Conservation (phyloP, 2,888 invertebrate species). For the Pheosia gnoma region DNA sequence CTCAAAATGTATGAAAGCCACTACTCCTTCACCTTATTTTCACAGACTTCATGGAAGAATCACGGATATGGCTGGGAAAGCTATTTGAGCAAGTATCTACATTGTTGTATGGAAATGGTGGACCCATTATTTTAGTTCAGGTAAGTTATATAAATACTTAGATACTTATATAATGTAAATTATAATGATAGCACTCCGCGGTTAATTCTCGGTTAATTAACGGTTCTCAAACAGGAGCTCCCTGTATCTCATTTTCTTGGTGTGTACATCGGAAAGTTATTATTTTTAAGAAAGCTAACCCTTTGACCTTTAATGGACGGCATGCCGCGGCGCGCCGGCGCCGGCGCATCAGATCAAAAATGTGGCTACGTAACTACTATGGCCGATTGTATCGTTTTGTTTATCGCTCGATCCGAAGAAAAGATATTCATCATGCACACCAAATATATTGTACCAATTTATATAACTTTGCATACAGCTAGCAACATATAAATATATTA, state of each 20-base stretch:
- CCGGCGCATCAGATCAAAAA: not conserved
- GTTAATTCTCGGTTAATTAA: no score
- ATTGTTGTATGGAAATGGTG: conserved; percentile 87
- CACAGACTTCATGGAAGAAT: conserved; percentile 83
- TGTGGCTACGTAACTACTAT: not conserved
- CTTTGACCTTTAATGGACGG: not conserved
- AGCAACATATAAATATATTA: no score
- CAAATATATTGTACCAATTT: no score
- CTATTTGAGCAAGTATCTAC: conserved; percentile 75
- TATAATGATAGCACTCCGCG: no score
- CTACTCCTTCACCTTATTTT: conserved; percentile 15
- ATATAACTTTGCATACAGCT: no score
- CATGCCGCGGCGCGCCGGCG: not conserved
- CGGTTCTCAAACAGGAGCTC: no score
- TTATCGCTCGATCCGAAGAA: not conserved
- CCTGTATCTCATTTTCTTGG: no score
- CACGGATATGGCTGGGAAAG: conserved; percentile 79
- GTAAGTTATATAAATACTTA: conserved; percentile 60
- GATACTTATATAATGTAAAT: no score
- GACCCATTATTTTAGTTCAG: conserved; percentile 94
- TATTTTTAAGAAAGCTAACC: not conserved
- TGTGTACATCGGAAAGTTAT: not conserved
- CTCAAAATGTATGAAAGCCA: no score
- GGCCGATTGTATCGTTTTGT: not conserved
- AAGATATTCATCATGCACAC: not conserved